Evolutionary conservation across 2,888 invertebrate genomes (phyloP).

Genomic region (Electrophaes corylata): DNA sequence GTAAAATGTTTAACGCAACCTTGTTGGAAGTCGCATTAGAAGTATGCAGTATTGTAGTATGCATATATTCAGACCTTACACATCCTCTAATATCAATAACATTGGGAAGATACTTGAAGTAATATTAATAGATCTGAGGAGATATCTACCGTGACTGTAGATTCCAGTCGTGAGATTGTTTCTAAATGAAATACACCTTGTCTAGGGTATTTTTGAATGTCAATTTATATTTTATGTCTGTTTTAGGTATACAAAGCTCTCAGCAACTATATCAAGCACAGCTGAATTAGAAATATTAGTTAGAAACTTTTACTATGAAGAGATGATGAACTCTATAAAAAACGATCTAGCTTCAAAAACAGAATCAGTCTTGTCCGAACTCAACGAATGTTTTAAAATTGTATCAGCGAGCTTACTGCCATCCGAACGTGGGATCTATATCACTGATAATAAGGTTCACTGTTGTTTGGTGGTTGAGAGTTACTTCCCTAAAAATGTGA

Average conservation of each 20-base stretch:
- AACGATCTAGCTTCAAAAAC: constrained; percentile 70
- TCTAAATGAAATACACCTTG: too few species aligned
- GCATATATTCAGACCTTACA: too few species aligned
- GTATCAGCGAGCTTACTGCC: constrained; percentile 81
- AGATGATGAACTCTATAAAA: constrained; percentile 89
- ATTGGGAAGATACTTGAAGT: too few species aligned
- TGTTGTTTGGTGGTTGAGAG: constrained; percentile 70
- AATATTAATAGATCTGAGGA: not conserved
- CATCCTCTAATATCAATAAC: too few species aligned
- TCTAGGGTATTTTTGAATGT: too few species aligned
- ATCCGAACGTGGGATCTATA: constrained; percentile 79
- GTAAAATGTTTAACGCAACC: too few species aligned
- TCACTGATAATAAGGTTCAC: constrained; percentile 74
- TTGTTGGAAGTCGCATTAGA: too few species aligned
- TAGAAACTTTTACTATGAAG: constrained; percentile 91
- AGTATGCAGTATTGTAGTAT: too few species aligned
- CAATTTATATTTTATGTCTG: not conserved
- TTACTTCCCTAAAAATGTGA: constrained; percentile 86
- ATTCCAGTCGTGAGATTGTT: not conserved
- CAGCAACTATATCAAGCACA: constrained; percentile 91
- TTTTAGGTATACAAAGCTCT: constrained; percentile 89
- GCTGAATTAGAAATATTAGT: constrained; percentile 89
- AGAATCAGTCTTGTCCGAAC: constrained; percentile 79
- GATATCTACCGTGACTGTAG: not conserved
- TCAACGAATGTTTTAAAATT: constrained; percentile 83